Evolutionary conservation across 1,140 invertebrate species (phyloP).

Genomic region (Drosophila erecta): DNA sequence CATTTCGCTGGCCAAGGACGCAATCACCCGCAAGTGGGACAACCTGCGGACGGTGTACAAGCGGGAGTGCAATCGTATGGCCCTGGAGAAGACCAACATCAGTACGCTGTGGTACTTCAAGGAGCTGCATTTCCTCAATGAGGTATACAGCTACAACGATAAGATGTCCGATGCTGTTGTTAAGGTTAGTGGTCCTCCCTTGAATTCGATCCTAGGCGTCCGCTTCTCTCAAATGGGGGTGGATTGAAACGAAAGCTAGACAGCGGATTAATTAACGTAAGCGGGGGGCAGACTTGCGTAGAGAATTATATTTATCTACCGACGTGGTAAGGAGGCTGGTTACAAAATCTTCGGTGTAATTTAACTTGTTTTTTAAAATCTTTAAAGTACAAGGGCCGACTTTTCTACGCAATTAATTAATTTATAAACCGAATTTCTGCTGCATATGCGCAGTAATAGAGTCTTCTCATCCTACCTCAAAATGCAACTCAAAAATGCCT

Average conservation of each 20-base stretch:
- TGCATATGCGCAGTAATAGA: too few species aligned
- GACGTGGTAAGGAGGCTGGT: too few species aligned
- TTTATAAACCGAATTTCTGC: too few species aligned
- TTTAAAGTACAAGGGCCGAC: too few species aligned
- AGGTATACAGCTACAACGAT: conserved; percentile 79
- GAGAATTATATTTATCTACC: background rate
- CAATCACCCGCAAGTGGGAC: conserved; percentile 80
- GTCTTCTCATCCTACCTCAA: background rate
- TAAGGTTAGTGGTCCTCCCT: conserved; percentile 50
- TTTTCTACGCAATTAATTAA: too few species aligned
- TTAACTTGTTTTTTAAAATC: too few species aligned
- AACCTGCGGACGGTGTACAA: conserved; percentile 81
- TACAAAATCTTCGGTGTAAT: too few species aligned
- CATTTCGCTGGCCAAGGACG: conserved; percentile 74
- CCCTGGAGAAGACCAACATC: conserved; percentile 75
- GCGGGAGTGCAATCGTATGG: conserved; percentile 83
- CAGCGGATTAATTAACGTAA: background rate
- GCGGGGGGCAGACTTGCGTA: background rate
- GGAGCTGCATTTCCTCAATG: conserved; percentile 80
- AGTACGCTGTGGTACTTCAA: conserved; percentile 81
- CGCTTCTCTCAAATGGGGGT: background rate
- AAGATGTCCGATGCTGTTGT: conserved; percentile 78
- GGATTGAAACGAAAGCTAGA: background rate
- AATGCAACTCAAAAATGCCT: background rate
- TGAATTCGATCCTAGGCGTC: background rate